phyloP scores from a whole-genome alignment of 1,140 invertebrate species.

The Batillaria attramentaria region DNA sequence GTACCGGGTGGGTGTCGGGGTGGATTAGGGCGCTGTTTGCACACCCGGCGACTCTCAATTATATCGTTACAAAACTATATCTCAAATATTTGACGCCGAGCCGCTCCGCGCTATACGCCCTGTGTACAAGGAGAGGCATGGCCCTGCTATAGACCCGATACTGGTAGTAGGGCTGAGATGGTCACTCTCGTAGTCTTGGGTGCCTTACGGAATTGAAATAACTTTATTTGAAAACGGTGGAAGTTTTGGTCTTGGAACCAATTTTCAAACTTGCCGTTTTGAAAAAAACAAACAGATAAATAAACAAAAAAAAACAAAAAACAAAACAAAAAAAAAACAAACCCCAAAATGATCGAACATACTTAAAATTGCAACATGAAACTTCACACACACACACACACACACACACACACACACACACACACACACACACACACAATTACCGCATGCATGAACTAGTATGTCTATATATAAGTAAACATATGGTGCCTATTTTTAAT shows the following conservation, averaged over 20 bases:
- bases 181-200: neutral
- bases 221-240: neutral
- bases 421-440: constrained; percentile 17
- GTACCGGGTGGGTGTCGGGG: constrained; percentile 1
- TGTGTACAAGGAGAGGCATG: too few relatives aligned
- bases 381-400: neutral
- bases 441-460: neutral
- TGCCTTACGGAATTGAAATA: neutral
- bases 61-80: constrained; percentile 28
- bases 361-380: neutral
- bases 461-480: constrained; percentile 2
- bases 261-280: neutral
- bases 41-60: constrained; percentile 20
- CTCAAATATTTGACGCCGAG: constrained; percentile 24
- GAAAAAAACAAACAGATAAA: neutral
- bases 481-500: too few relatives aligned
- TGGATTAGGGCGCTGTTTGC: constrained; percentile 18
- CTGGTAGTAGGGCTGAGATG: neutral
- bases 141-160: too few relatives aligned
- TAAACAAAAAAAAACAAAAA: neutral
- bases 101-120: too few relatives aligned
- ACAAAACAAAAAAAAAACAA: neutral
- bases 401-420: constrained; percentile 17
- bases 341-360: too few relatives aligned
- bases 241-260: neutral